Evolutionary conservation across 2,888 invertebrate species (phyloP), one percentile per base, ranked within the genome.

Genomic region (Atethmia centrago): DNA sequence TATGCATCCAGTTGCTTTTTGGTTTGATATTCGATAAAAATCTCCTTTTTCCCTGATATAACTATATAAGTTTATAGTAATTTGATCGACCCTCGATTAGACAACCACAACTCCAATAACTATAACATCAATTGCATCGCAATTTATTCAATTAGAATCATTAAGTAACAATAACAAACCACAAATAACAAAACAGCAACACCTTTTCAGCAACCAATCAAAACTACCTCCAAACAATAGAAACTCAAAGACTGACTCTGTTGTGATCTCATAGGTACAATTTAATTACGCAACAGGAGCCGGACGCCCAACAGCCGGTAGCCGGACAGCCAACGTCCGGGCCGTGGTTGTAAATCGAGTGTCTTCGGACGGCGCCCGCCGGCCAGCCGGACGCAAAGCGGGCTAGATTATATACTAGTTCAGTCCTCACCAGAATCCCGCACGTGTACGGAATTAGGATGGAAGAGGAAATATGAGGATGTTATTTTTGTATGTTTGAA

Each of bases 371-470:
- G 31, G 31, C 47, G 51, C 28, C 19, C 47, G 51, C 28, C 19
- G 66, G 53, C 55, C 68, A 62, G 31, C n/a, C 16, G 19, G 10
- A 62, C 45, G 36, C 49, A 70, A 67, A 83, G 58, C 80, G 84
- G 66, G 69, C 64, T 70, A 83, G 83, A 83, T 80, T 74, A 80
- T 83, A 80, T 49, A 80, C 74, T 71, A n/a, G 63, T 62, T 73
- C 83, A 62, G 73, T 21, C 45, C 21, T 14, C n/a, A 79, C 45
- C 55, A 42, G 36, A 51, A 9, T 45, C 56, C 59, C 59, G 65
- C 58, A 63, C 83, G 83, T 83, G 80, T 25, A 21, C 58, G 25
- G 80, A 80, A 67, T 80, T 21, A 40, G 7, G 58, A 74, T 74
- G 58, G 19, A 14, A 1, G 14, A 12, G 45, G 62, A 71, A 70